These are phyloP conservation scores for Hyposoter dolosus DNA, from an alignment of 2,888 invertebrate genomes.

Conservation along the genomic window DNA sequence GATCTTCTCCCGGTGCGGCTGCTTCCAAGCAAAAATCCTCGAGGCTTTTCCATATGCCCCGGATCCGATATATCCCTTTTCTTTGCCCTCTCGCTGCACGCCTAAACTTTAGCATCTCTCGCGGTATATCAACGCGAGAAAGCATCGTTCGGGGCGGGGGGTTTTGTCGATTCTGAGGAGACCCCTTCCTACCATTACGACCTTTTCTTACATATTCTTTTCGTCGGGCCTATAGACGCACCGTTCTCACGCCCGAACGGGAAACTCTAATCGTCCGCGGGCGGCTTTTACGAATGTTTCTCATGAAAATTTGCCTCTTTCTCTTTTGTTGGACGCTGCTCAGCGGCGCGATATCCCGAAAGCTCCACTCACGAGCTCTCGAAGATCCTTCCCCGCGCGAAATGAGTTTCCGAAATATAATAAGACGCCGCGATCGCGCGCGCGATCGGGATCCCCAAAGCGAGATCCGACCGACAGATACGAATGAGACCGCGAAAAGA, in stretches of 20 bases:
- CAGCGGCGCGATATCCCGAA: no score
- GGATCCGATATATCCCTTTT: constrained; percentile 59
- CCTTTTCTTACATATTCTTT: neutral
- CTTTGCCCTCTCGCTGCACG: neutral
- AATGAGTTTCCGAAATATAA: constrained; percentile 3
- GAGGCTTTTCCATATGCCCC: constrained; percentile 73
- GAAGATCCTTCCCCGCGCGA: neutral
- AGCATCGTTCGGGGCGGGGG: neutral
- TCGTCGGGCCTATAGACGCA: neutral
- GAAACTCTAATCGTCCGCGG: neutral
- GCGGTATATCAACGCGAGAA: neutral
- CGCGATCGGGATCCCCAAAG: neutral
- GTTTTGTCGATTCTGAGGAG: neutral
- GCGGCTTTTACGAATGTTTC: neutral
- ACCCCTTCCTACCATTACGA: neutral
- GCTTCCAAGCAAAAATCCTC: constrained; percentile 34
- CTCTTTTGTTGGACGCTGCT: neutral
- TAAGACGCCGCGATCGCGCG: no score
- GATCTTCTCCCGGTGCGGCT: neutral
- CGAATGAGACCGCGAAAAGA: constrained; percentile 21
- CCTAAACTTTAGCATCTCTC: constrained; percentile 22
- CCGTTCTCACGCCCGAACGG: no score
- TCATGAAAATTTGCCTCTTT: neutral
- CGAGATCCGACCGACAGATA: neutral
- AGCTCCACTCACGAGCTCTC: neutral